Base-by-base conservation (phyloP, 1,140 invertebrate species). In the Diorhabda carinulata region DNA sequence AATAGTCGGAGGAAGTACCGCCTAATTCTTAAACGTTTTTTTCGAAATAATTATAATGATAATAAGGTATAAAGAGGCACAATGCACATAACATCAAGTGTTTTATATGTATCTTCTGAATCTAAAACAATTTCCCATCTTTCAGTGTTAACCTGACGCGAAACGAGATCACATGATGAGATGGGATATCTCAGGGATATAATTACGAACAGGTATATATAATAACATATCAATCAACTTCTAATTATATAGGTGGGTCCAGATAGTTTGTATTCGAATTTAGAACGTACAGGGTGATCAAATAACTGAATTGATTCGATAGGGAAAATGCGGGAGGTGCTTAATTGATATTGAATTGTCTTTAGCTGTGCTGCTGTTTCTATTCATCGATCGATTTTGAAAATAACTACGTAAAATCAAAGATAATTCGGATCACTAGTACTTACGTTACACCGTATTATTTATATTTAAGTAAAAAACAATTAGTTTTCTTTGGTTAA, bases 181-280 rank as follows among this genome's bases (percentile, higher is more conserved):
- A 73, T 59, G 69, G n/a, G 58, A 61, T 61, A 44, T 40, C 5
- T 56, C 5, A 58, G 67, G 65, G 62, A 58, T 72, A 57, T 72
- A 76, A 76, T 76, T 76, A 76, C 63, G 70, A 67, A 70, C 73
- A 76, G 75, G 75, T 76, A 76, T 74, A 52, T 52, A 76, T 76
- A 76, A 76, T 76, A 74, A 76, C 75, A 76, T 72, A 76, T 76
- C 75, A 76, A 76, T 76, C 75, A 76, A 70, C 68, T 69, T 67
- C 66, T 76, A 76, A 76, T 76, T 74, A 74, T 52, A 52, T 70
- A 72, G 71, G 73, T 59, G 57, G 65, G 5, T 60, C 10, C 25
- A 45, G 65, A 67, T 69, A 70, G 71, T 72, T 75, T 70, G 66
- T 65, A 71, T 67, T 66, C 61, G 64, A 65, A 66, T 68, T 68